phyloP scores from a whole-genome alignment of 2,888 invertebrate genomes.

The Aethes cnicana region DNA sequence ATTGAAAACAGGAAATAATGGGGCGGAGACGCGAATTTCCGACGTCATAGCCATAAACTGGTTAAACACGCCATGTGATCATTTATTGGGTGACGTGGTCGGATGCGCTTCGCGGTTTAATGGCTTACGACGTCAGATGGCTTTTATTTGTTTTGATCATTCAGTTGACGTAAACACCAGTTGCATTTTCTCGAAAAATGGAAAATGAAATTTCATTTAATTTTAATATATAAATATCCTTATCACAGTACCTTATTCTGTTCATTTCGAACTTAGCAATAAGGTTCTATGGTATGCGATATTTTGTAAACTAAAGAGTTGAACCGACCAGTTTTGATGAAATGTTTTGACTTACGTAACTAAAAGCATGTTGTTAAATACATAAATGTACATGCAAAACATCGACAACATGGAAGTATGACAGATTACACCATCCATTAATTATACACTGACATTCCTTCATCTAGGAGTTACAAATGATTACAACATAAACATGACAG shows the following conservation, averaged over 20 bases:
- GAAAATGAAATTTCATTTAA: too few species aligned
- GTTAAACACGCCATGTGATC: not conserved
- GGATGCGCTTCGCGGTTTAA: constrained; percentile 13
- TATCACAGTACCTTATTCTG: too few species aligned
- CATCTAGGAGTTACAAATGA: constrained; percentile 3
- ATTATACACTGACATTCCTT: constrained; percentile 12
- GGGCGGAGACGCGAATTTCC: constrained; percentile 1
- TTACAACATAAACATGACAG: constrained; percentile 6
- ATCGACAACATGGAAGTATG: constrained; percentile 27
- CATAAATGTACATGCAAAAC: constrained; percentile 65
- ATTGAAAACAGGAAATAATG: constrained; percentile 9
- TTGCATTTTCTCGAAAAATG: too few species aligned
- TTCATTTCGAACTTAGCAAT: too few species aligned
- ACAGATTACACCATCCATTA: constrained; percentile 20
- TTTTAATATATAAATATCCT: too few species aligned
- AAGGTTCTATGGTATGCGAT: too few species aligned
- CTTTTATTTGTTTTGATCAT: not conserved
- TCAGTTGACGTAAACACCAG: not conserved
- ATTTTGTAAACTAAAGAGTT: too few species aligned
- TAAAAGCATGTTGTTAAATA: too few species aligned
- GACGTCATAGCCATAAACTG: constrained; percentile 16
- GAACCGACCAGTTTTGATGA: too few species aligned
- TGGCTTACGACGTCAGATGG: constrained; percentile 14
- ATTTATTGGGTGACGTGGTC: constrained; percentile 9
- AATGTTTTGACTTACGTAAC: too few species aligned